Conservation (phyloP, 2,113 vertebrate genomes). For the Paraplagusia blochii region DNA sequence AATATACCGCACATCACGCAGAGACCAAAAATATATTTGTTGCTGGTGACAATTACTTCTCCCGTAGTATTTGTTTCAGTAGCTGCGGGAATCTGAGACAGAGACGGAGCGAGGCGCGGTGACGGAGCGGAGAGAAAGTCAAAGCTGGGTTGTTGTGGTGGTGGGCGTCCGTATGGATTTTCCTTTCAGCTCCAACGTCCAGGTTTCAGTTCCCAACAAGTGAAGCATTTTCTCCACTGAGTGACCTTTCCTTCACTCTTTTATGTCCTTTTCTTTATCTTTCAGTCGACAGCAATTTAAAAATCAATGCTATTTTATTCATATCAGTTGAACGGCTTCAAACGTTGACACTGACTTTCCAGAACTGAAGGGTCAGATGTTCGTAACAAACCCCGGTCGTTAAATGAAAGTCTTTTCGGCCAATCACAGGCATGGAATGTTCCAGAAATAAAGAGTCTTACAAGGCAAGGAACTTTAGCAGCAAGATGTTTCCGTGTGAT, state of each 20-base stretch:
- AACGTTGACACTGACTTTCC: not conserved
- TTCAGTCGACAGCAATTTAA: not conserved
- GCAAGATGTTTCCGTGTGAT: no score
- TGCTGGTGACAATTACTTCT: no score
- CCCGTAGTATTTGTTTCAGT: no score
- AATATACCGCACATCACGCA: no score
- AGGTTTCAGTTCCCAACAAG: conserved; percentile 12
- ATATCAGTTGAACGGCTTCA: not conserved
- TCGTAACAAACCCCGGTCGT: no score
- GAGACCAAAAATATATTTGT: no score
- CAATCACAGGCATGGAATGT: no score
- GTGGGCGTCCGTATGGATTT: conserved; percentile 3
- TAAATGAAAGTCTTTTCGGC: no score
- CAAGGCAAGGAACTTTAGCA: no score
- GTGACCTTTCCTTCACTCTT: conserved; percentile 5
- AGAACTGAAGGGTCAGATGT: not conserved
- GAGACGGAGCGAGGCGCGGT: not conserved
- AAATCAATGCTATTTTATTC: not conserved
- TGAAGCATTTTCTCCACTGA: not conserved
- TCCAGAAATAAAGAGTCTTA: no score
- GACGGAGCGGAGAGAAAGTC: no score
- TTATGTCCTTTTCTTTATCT: not conserved
- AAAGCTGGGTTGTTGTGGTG: not conserved
- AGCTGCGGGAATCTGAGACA: no score
- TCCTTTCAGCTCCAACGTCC: conserved; percentile 11